Evolutionary conservation across 2,113 vertebrate species (phyloP).

Genomic region (Sapayoa aenigma): DNA sequence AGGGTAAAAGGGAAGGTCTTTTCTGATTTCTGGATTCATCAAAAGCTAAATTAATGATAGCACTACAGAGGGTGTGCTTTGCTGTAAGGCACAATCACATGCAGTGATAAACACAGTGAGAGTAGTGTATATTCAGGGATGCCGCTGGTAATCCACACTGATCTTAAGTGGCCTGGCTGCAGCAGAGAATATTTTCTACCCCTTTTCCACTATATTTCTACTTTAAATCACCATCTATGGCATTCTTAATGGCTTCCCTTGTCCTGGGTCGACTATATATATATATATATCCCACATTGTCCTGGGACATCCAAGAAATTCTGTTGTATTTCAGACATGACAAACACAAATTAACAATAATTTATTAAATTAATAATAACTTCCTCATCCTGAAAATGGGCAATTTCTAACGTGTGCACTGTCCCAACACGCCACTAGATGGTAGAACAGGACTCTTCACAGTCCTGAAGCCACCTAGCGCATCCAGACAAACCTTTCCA

Average conservation of each 20-base stretch:
- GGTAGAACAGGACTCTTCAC: neutral
- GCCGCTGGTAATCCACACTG: neutral
- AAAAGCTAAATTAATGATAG: neutral
- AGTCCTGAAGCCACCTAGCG: neutral
- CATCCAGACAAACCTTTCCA: neutral
- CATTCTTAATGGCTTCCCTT: neutral
- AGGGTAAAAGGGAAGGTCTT: neutral
- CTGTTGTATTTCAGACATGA: neutral
- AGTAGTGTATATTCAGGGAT: neutral
- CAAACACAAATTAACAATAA: neutral
- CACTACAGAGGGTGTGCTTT: neutral
- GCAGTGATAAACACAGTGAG: neutral
- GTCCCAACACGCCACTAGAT: neutral
- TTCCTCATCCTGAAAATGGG: fast-evolving
- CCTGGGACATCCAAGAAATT: neutral
- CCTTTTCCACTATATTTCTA: neutral
- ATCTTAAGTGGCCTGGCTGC: neutral
- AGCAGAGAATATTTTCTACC: neutral
- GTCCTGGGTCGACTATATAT: too few species aligned
- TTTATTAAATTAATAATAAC: neutral
- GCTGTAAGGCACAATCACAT: neutral
- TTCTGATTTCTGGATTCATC: neutral
- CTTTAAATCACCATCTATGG: neutral
- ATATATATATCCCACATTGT: too few species aligned
- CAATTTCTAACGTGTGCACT: fast-evolving